Evolutionary conservation across 2,888 invertebrate species (phyloP), one percentile per base, ranked within the genome.

Genomic region (Drosophila kuntzei): DNA sequence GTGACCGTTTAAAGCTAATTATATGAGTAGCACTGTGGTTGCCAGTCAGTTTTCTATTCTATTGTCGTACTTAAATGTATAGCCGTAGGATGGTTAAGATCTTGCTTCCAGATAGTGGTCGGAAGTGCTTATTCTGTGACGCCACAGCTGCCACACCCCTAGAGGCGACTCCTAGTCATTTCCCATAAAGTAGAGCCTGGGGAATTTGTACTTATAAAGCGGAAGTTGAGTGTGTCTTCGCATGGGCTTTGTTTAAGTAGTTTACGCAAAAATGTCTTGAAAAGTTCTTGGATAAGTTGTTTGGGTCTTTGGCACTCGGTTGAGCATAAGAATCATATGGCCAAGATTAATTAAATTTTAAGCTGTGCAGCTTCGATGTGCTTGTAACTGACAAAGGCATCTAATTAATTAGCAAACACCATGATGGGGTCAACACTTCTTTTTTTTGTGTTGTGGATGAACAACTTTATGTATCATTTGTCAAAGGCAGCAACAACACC

Each of bases 351-450:
- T 82, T 84, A 81, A 81, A 81, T 67, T 68, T 74, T 55, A 79
- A 62, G 69, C 54, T 71, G 25, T 54, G 39, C 67, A 69, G 64
- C 66, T 59, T 69, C 49, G 49, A 58, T 62, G 64, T 27, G 62
- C 32, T 55, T 66, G 47, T 53, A 37, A 14, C 44, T 67, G 64
- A 77, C 79, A 72, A 79, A 68, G 55, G 43, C 71, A 50, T 36
- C 65, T 81, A 87, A 85, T 85, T 87, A 85, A 81, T 87, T 85
- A 73, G 60, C 49, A 62, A 75, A 75, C 67, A 60, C 47, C 53
- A 55, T 63, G 71, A 63, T 63, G 50, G 65, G 79, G 79, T 81
- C 75, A 84, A 83, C 71, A 81, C 62, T 65, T 66, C 39, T 18
- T 9, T 5, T 66, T 43, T 18, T 9, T 5, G 25, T 8, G 18